These are phyloP conservation scores for Hecatera dysodea DNA, from an alignment of 2,888 invertebrate genomes.

Conservation along the genomic window DNA sequence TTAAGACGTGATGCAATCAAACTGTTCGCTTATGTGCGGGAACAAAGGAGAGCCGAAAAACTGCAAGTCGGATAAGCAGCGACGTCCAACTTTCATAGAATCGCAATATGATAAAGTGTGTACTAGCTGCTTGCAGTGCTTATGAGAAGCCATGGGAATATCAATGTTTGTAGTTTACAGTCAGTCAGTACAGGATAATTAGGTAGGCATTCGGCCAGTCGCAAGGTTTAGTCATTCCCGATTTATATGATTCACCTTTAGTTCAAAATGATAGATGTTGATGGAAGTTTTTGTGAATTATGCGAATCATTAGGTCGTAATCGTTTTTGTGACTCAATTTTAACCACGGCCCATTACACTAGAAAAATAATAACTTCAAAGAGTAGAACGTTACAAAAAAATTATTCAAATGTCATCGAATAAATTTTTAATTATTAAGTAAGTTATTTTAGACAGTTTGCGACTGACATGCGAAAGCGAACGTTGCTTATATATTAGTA, in stretches of 20 bases:
- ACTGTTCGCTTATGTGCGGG: conserved; percentile 58
- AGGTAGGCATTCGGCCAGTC: conserved; percentile 25
- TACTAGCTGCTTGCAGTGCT: conserved; percentile 1
- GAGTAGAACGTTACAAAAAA: background rate
- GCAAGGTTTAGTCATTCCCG: conserved; percentile 41
- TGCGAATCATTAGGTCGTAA: conserved; percentile 13
- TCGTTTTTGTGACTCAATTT: conserved; percentile 38
- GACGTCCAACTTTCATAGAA: conserved; percentile 51
- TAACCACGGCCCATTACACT: background rate
- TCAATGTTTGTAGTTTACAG: background rate
- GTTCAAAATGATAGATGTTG: conserved; percentile 15
- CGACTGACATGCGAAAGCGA: too few relatives aligned
- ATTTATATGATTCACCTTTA: conserved; percentile 43
- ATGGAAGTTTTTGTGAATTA: conserved; percentile 29
- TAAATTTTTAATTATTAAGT: too few relatives aligned
- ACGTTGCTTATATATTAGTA: too few relatives aligned
- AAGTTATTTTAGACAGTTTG: too few relatives aligned
- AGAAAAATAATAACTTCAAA: background rate
- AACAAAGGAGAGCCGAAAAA: conserved; percentile 68
- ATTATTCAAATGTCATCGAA: too few relatives aligned
- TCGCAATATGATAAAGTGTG: conserved; percentile 17
- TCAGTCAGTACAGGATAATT: too few relatives aligned
- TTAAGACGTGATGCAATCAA: conserved; percentile 69
- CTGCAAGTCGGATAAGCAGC: conserved; percentile 56
- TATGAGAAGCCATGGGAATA: conserved; percentile 4